Conservation (phyloP, 2,113 vertebrate genomes). For the mouse (Mus musculus) region DNA sequence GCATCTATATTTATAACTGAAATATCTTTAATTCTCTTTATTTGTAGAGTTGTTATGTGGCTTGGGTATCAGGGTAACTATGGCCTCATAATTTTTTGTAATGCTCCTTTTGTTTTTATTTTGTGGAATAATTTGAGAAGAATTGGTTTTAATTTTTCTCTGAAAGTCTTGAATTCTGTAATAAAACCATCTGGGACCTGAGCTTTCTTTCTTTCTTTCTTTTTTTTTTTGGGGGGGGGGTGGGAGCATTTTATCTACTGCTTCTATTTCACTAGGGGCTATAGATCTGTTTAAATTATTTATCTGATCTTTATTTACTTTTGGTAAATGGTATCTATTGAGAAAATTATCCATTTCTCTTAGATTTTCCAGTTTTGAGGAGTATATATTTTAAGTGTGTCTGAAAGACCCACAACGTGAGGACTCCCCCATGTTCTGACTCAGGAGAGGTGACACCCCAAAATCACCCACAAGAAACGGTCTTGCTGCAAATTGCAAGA, state of each 20-base stretch:
- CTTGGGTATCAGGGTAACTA: background rate
- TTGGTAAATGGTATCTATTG: background rate
- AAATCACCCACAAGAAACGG: no score
- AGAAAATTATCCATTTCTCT: background rate
- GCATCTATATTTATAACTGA: background rate
- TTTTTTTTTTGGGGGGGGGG: background rate
- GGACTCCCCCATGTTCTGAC: no score
- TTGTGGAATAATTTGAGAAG: background rate
- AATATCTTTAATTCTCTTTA: background rate
- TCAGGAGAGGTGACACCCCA: no score
- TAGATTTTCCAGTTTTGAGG: background rate
- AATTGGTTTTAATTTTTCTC: background rate
- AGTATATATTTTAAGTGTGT: background rate
- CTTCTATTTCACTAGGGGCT: background rate
- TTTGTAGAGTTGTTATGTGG: background rate
- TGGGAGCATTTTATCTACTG: background rate
- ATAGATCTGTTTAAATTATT: background rate
- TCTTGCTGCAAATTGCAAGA: no score
- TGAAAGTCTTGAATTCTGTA: background rate
- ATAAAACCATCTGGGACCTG: background rate
- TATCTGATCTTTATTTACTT: background rate
- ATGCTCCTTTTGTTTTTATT: background rate
- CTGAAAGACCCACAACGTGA: no score
- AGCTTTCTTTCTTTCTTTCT: no score
- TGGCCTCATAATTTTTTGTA: background rate